Base-by-base conservation (phyloP, 2,113 vertebrate species). In the Todiramphus chloris region DNA sequence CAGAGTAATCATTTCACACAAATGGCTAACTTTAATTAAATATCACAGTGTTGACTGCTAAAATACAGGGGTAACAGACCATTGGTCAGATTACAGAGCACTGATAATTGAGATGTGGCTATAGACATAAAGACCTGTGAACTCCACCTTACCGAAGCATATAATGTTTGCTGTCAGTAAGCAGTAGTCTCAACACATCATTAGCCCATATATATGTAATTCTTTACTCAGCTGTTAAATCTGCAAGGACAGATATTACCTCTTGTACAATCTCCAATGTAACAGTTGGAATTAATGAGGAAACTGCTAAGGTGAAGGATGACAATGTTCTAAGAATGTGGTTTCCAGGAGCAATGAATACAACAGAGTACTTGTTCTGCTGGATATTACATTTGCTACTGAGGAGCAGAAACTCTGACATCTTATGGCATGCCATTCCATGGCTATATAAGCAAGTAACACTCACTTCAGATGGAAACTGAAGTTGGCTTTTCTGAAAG, bases 11-110 rank as follows among this genome's bases (percentile, higher is more conserved):
- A 94, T 95, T 97, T 96, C 92, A 93, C 94, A 95, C 79, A 96
- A 97, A 97, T 96, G 94, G 74, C 84, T 96, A 94, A 87, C 76
- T 97, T 97, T 97, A 97, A 97, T 97, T 97, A 97, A 97, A 96
- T 95, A 92, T 94, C 91, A 93, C 70, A 74, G 87, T 94, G 76
- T 96, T 97, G 95, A 93, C 83, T 83, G 67, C 82, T 97, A 92
- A 95, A 95, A 94, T 96, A 95, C 93, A 83, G 82, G 77, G 21
- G 73, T 96, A 95, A 96, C 94, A 94, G 89, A 24, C 77, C 97
- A 97, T 96, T 87, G 95, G 94, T 92, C 94, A 92, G 87, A 91
- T 66, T 84, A 82, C 82, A 78, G 94, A 93, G 76, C 87, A 69
- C 44, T 89, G 59, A 74, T 95, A 96, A 96, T 56, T 96, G 94